These are phyloP conservation scores for Eulemur mongoz DNA, from an alignment of 2,797 vertebrate species.

Conservation along the genomic window DNA sequence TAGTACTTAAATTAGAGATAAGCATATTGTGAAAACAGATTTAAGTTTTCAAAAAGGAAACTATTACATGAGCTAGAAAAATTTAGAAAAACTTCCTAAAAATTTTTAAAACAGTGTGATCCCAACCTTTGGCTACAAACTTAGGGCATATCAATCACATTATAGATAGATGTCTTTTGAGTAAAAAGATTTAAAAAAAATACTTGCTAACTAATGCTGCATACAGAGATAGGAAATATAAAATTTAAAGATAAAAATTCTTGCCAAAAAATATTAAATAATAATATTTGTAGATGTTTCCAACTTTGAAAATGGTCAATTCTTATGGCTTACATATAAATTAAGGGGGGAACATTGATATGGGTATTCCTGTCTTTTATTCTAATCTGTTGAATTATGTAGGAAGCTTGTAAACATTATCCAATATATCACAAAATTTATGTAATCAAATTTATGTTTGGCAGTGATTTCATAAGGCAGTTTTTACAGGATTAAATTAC, in stretches of 20 bases:
- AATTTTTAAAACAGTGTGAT: background rate
- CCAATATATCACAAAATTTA: background rate
- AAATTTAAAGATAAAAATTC: background rate
- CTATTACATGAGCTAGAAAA: constrained; percentile 19
- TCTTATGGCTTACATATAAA: background rate
- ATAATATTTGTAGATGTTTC: background rate
- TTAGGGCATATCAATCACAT: background rate
- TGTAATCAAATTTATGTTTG: background rate
- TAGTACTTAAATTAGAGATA: constrained; percentile 54
- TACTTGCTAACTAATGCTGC: background rate
- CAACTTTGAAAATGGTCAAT: background rate
- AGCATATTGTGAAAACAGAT: constrained; percentile 60
- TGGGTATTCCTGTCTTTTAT: background rate
- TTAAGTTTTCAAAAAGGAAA: constrained; percentile 52
- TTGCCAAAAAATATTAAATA: background rate
- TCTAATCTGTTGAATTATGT: background rate
- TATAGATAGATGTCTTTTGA: background rate
- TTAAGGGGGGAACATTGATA: background rate
- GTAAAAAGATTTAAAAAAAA: background rate
- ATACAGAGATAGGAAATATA: background rate
- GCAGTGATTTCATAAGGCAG: background rate
- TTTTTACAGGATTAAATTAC: background rate
- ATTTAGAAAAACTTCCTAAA: background rate
- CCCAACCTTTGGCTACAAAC: background rate
- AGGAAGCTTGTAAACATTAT: background rate